These are phyloP conservation scores for Heliangelus exortis DNA, from an alignment of 2,797 vertebrate species.

Conservation along the genomic window DNA sequence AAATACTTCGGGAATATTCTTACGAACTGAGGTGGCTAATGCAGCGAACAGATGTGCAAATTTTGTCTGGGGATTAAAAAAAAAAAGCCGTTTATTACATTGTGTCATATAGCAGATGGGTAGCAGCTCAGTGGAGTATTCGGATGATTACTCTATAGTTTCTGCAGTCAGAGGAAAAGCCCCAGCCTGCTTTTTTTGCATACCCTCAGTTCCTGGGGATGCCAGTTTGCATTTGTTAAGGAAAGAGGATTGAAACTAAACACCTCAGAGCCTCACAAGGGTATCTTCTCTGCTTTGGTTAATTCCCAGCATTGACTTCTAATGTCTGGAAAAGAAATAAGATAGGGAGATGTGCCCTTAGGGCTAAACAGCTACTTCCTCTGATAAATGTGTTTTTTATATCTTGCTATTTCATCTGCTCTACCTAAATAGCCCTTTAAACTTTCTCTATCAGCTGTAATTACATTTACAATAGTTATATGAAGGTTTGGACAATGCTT, in stretches of 20 bases:
- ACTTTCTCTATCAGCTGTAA: conserved; percentile 17
- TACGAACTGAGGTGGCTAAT: conserved; percentile 39
- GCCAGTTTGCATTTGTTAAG: background rate
- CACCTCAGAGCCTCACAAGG: background rate
- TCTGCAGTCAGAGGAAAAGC: background rate
- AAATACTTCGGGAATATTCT: conserved; percentile 11
- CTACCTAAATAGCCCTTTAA: background rate
- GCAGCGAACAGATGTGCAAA: conserved; percentile 35
- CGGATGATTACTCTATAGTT: background rate
- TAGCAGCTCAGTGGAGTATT: conserved; percentile 16
- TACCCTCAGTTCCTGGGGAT: background rate
- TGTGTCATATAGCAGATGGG: conserved; percentile 51
- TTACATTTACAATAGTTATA: background rate
- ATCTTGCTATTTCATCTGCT: conserved; percentile 9
- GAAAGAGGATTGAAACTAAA: background rate
- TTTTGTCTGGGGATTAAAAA: conserved; percentile 31
- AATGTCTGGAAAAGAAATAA: background rate
- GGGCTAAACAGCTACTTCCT: background rate
- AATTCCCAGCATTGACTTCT: background rate
- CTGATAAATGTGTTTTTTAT: rapidly evolving
- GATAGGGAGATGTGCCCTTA: background rate
- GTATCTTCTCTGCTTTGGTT: background rate
- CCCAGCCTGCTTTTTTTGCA: background rate
- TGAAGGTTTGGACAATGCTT: background rate
- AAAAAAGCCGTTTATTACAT: conserved; percentile 38